A percentile compares a stretch with the other conserved stretches of the same genome.
These are phyloP conservation scores for Trachurus trachurus DNA, from an alignment of 2,797 vertebrate species.

Conservation along the genomic window DNA sequence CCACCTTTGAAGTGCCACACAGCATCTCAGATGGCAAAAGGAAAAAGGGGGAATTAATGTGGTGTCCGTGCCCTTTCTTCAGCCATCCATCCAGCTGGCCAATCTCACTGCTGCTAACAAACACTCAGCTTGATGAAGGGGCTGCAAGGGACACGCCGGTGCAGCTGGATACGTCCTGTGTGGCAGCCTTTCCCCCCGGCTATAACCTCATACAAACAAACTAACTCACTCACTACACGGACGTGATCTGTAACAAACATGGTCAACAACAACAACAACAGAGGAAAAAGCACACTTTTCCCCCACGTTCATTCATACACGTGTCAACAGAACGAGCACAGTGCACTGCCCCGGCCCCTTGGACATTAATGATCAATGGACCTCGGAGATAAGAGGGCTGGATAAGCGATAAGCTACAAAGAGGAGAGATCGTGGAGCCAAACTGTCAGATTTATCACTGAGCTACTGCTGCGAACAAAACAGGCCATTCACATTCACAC, in stretches of 20 bases:
- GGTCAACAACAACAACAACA: not conserved
- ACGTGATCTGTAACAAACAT: conserved; percentile 36
- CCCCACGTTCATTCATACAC: not conserved
- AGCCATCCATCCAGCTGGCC: conserved; percentile 37
- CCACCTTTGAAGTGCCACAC: conserved; percentile 83
- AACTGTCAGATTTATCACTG: conserved; percentile 44
- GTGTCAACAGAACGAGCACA: conserved; percentile 33
- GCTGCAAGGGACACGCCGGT: conserved; percentile 31
- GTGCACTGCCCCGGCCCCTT: conserved; percentile 47
- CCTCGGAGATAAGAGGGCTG: conserved; percentile 53
- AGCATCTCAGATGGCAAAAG: conserved; percentile 73
- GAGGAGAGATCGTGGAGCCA: conserved; percentile 44
- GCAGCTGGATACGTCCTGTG: conserved; percentile 51
- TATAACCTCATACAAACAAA: conserved; percentile 9
- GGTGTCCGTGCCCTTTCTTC: conserved; percentile 63
- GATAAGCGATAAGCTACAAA: conserved; percentile 50
- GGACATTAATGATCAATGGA: conserved; percentile 74
- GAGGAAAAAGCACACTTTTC: not conserved
- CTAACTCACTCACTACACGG: conserved; percentile 20
- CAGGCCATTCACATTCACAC: conserved; percentile 35
- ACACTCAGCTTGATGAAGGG: conserved; percentile 51
- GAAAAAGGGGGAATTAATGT: conserved; percentile 75
- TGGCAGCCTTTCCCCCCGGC: conserved; percentile 24
- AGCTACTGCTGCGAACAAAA: conserved; percentile 53
- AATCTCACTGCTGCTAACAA: conserved; percentile 50